phyloP scores from a whole-genome alignment of 2,113 vertebrate species.

The Oophaga pumilio region DNA sequence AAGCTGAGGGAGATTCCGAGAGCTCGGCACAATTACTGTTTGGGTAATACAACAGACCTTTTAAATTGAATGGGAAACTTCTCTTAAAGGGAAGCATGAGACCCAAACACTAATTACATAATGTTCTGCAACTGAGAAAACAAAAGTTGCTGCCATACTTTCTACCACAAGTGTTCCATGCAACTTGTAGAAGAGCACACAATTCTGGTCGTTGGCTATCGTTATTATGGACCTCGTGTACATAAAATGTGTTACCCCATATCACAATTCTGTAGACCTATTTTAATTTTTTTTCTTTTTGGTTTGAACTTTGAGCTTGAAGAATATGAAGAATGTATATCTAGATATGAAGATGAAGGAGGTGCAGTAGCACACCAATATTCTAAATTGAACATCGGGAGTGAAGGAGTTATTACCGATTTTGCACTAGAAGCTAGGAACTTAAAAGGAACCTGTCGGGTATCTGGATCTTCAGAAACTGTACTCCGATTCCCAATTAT shows the following conservation, averaged over 20 bases:
- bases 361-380: no score
- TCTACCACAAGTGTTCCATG: constrained; percentile 63
- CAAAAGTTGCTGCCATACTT: constrained; percentile 71
- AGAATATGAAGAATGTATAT: no score
- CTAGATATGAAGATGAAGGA: no score
- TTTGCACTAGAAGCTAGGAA: neutral
- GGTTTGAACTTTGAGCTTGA: no score
- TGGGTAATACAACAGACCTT: constrained; percentile 76
- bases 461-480: no score
- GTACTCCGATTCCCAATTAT: no score
- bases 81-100: constrained; percentile 74
- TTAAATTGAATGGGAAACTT: constrained; percentile 85
- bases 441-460: neutral
- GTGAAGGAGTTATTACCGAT: neutral
- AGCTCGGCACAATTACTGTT: constrained; percentile 81
- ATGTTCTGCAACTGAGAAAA: constrained; percentile 97
- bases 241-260: neutral
- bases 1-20: constrained; percentile 79
- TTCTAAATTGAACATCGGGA: no score
- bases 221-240: no score
- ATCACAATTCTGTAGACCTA: neutral
- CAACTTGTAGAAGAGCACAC: neutral
- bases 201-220: neutral
- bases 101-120: constrained; percentile 92
- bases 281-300: neutral